These are phyloP conservation scores for Lordiphosa fenestrarum DNA, from an alignment of 2,888 invertebrate genomes.

Conservation along the genomic window DNA sequence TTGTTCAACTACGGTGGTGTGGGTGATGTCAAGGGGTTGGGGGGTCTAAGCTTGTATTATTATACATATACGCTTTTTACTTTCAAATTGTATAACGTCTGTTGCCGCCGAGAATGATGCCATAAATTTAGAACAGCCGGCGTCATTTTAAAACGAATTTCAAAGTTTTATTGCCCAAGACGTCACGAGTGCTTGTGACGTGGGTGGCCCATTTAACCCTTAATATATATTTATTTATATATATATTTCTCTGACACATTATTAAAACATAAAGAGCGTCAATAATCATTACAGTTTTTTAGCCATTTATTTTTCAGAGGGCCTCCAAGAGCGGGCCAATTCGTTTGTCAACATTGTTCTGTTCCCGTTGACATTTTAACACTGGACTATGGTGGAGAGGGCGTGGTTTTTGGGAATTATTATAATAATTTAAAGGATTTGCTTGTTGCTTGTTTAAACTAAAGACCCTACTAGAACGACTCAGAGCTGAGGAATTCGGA, in stretches of 20 bases:
- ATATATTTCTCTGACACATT: slow-evolving; percentile 57
- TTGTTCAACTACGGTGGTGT: too few species aligned
- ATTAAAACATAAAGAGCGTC: slow-evolving; percentile 76
- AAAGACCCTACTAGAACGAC: too few species aligned
- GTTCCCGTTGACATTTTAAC: slow-evolving; percentile 31
- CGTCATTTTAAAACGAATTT: slow-evolving; percentile 70
- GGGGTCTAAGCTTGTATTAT: slow-evolving; percentile 5
- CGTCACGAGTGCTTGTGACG: slow-evolving; percentile 64
- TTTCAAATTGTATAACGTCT: slow-evolving; percentile 51
- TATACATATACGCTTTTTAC: slow-evolving; percentile 41
- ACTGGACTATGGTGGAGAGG: slow-evolving; percentile 13
- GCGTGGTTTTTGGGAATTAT: too few species aligned
- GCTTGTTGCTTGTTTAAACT: too few species aligned
- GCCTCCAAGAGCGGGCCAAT: slow-evolving; percentile 16
- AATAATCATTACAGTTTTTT: slow-evolving; percentile 72
- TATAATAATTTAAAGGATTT: too few species aligned
- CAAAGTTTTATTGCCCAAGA: slow-evolving; percentile 71
- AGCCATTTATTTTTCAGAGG: slow-evolving; percentile 58
- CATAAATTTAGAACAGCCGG: slow-evolving; percentile 68
- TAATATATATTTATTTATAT: slow-evolving; percentile 44
- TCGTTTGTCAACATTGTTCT: slow-evolving; percentile 33
- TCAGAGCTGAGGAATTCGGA: too few species aligned
- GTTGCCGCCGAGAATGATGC: slow-evolving; percentile 52
- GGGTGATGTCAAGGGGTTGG: too few species aligned
- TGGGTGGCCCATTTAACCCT: slow-evolving; percentile 65